Conservation (phyloP, 2,888 invertebrate genomes). For the Petrolisthes cinctipes region DNA sequence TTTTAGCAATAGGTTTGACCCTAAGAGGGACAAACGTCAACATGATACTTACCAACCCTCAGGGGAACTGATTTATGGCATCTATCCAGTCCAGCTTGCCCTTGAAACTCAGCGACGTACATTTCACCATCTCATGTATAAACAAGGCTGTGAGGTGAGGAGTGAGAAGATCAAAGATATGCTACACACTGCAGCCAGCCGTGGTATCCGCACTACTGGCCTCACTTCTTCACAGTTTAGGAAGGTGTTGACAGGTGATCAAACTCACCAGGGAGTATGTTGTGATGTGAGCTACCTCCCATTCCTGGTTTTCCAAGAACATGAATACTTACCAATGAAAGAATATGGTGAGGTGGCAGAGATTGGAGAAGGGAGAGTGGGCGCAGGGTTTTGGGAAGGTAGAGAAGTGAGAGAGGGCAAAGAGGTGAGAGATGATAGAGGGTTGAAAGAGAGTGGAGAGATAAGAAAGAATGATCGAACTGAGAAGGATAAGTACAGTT, state of each 20-base stretch:
- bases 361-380: neutral
- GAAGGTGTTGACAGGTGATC: conserved; percentile 32
- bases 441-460: neutral
- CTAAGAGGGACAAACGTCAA: neutral
- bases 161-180: conserved; percentile 47
- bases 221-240: conserved; percentile 35
- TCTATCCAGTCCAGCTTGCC: conserved; percentile 56
- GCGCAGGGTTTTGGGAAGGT: too few relatives aligned
- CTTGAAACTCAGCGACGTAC: conserved; percentile 36
- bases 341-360: neutral
- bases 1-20: neutral
- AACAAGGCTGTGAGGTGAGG: conserved; percentile 17
- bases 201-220: conserved; percentile 17
- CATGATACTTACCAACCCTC: neutral
- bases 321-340: neutral
- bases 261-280: conserved; percentile 61
- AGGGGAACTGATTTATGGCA: conserved; percentile 51
- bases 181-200: conserved; percentile 10
- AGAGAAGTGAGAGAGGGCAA: neutral
- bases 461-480: neutral
- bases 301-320: neutral
- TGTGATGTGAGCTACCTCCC: conserved; percentile 48
- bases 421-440: neutral
- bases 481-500: neutral
- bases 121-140: conserved; percentile 44